These are phyloP conservation scores for Heteromormyrus szaboi DNA, from an alignment of 2,797 vertebrate species.

Conservation along the genomic window DNA sequence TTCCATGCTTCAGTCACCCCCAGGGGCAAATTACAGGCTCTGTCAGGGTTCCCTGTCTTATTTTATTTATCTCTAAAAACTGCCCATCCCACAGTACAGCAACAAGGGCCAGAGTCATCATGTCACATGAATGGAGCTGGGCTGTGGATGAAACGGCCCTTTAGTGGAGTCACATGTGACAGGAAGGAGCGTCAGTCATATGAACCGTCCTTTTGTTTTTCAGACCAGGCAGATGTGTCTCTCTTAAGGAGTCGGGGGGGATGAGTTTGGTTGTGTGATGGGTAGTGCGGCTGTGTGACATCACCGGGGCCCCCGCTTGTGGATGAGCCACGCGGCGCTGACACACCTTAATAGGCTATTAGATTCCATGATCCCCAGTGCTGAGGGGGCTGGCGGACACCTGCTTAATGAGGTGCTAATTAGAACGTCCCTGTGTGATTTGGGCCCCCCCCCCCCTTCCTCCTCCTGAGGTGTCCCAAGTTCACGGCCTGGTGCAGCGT, in stretches of 20 bases:
- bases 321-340: neutral
- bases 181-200: neutral
- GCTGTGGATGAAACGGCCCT: neutral
- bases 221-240: neutral
- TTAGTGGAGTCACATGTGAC: conserved; percentile 7
- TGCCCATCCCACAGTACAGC: neutral
- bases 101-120: neutral
- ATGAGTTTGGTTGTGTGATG: neutral
- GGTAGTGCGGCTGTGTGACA: neutral
- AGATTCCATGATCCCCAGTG: neutral
- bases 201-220: neutral
- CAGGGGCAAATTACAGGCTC: neutral
- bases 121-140: neutral
- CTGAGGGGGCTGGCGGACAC: neutral
- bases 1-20: neutral
- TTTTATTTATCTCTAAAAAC: neutral
- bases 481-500: neutral
- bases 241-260: neutral
- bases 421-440: neutral
- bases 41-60: neutral
- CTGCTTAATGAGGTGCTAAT: conserved; percentile 9
- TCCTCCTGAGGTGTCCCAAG: neutral
- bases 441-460: neutral
- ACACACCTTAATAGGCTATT: neutral
- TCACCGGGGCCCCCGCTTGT: neutral